These are phyloP conservation scores for Formica selysi DNA, from an alignment of 1,140 invertebrate genomes.

Conservation along the genomic window DNA sequence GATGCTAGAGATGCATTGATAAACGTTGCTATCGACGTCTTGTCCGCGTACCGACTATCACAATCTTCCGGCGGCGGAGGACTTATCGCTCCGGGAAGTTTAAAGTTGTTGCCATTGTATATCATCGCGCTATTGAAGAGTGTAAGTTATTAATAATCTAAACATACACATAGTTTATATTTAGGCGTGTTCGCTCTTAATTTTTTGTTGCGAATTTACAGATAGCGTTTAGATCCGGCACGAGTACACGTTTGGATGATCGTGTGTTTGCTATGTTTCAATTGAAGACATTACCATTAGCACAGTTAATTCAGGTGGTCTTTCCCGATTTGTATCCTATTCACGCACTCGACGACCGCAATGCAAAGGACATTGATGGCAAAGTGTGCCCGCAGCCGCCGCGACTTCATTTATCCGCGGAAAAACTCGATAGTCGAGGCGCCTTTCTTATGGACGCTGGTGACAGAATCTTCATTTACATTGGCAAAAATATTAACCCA, in stretches of 20 bases:
- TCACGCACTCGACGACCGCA: constrained; percentile 91
- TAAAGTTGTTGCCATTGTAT: constrained; percentile 95
- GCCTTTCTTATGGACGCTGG: constrained; percentile 97
- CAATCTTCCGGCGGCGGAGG: constrained; percentile 90
- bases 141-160: constrained; percentile 87
- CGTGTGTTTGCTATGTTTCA: constrained; percentile 97
- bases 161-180: not conserved
- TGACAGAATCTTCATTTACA: constrained; percentile 94
- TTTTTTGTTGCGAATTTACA: constrained; percentile 80
- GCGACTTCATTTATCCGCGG: constrained; percentile 90
- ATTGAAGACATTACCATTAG: constrained; percentile 95
- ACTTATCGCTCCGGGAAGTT: constrained; percentile 91
- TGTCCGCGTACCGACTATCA: constrained; percentile 93
- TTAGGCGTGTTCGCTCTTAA: constrained; percentile 6
- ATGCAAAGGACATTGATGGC: constrained; percentile 87
- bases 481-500: constrained; percentile 93
- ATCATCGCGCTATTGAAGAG: constrained; percentile 96
- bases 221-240: constrained; percentile 95
- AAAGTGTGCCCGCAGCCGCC: constrained; percentile 88
- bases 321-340: constrained; percentile 98
- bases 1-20: constrained; percentile 98
- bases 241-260: constrained; percentile 96
- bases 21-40: constrained; percentile 96
- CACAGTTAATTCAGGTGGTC: constrained; percentile 93
- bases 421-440: constrained; percentile 94